Evolutionary conservation across 2,888 invertebrate genomes (phyloP).

Genomic region (Cephus runcator): DNA sequence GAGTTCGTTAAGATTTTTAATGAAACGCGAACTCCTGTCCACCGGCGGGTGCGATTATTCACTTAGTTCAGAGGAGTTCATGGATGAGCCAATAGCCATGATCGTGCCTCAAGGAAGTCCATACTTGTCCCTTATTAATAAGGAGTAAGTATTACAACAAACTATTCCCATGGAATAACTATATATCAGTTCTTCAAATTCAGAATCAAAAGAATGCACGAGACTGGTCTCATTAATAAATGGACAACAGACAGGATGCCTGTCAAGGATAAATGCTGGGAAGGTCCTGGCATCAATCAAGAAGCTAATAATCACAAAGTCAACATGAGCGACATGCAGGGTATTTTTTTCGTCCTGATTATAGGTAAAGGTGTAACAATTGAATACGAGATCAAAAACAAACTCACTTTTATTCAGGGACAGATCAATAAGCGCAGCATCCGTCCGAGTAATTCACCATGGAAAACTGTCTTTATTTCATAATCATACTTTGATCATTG

Average conservation of each 20-base stretch:
- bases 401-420: background rate
- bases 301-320: slow-evolving; percentile 89
- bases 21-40: slow-evolving; percentile 71
- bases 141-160: slow-evolving; percentile 73
- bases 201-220: slow-evolving; percentile 83
- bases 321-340: slow-evolving; percentile 91
- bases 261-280: slow-evolving; percentile 83
- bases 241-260: slow-evolving; percentile 85
- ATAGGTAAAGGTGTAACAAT: slow-evolving; percentile 70
- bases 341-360: slow-evolving; percentile 87
- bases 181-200: slow-evolving; percentile 20
- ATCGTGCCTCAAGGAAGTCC: slow-evolving; percentile 81
- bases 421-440: background rate
- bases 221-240: slow-evolving; percentile 84
- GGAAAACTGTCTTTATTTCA: background rate
- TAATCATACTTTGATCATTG: background rate
- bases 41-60: slow-evolving; percentile 81
- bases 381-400: background rate
- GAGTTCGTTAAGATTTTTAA: slow-evolving; percentile 74
- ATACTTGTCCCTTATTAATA: slow-evolving; percentile 79
- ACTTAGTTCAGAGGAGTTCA: slow-evolving; percentile 79
- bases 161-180: background rate
- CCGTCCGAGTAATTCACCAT: background rate
- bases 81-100: slow-evolving; percentile 83
- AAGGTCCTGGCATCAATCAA: slow-evolving; percentile 68